Evolutionary conservation across 1,140 invertebrate genomes (phyloP), one percentile per base, ranked within the genome.

Genomic region (Drosophila pectinifera): DNA sequence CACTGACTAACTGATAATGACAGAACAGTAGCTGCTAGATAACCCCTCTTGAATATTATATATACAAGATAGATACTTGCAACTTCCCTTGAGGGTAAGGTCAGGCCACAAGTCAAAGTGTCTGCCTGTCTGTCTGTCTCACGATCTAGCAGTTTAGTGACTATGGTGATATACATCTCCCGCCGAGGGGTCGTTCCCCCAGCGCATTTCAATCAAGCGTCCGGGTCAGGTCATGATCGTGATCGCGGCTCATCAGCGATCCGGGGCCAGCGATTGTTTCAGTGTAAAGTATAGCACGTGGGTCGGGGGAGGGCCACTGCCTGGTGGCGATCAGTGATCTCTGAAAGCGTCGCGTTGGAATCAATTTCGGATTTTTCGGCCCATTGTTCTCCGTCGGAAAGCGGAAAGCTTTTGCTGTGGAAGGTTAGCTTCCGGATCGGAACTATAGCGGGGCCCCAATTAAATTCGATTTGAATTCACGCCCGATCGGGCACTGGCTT

Each of bases 391-490:
- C 7, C 39, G 14, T 14, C 41, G 38, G 59, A 64, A 64, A 38
- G 16, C 24, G 63, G 59, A 67, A 65, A 43, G 26, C 39, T 28
- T n/a, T n/a, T n/a, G n/a, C n/a, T 36, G 31, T 4, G 26, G 56
- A 34, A 41, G 22, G 61, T 65, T 70, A 31, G 31, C 62, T 20
- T 69, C 46, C 62, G 59, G 63, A 64, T 67, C 18, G 59, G 59
- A 68, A 68, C 16, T 43, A 67, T 53, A 59, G 72, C 69, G 20
- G 46, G 51, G 26, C 20, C 14, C 28, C 42, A 88, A 83, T 89
- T 88, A 67, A 79, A 74, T 55, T 63, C 75, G 11, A 81, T 80
- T 84, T 73, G 65, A 78, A 75, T 78, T 91, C 49, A 78, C 62
- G 82, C 77, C 83, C 72, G 16, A 89, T 75, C 63, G 62, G 28